Percentiles rank a stretch among this genome's conserved stretches.
phyloP scores from a whole-genome alignment of 2,888 invertebrate genomes.

The Agonopterix alstromeriana region DNA sequence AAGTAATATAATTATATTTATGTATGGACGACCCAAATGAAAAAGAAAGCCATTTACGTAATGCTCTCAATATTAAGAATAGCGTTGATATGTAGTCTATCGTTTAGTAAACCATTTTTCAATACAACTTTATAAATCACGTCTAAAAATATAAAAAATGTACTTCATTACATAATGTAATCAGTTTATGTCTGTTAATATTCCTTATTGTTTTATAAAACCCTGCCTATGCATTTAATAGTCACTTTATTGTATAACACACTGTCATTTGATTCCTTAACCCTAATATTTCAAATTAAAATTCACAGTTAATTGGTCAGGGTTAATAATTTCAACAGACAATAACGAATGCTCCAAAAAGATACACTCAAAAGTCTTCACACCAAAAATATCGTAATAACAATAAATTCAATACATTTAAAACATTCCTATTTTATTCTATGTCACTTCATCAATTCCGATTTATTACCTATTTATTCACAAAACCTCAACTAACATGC shows the following conservation, averaged over 20 bases:
- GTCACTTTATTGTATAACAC: neutral
- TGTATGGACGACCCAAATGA: no score
- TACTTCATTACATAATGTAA: neutral
- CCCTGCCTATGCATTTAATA: constrained; percentile 2
- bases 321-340: constrained; percentile 4
- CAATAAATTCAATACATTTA: constrained; percentile 19
- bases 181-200: neutral
- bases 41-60: no score
- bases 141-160: no score
- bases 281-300: constrained; percentile 3
- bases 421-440: constrained; percentile 11
- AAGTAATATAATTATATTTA: no score
- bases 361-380: constrained; percentile 25
- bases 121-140: no score
- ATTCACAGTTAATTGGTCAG: neutral
- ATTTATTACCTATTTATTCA: constrained; percentile 16
- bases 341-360: constrained; percentile 6
- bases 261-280: constrained; percentile 1
- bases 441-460: constrained; percentile 11
- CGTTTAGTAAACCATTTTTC: neutral
- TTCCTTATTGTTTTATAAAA: no score
- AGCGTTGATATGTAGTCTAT: constrained; percentile 8
- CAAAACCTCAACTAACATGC: constrained; percentile 18
- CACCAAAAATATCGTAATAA: constrained; percentile 14
- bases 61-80: no score